Evolutionary conservation across 2,797 vertebrate genomes (phyloP).

Genomic region (Sebastes itinus): DNA sequence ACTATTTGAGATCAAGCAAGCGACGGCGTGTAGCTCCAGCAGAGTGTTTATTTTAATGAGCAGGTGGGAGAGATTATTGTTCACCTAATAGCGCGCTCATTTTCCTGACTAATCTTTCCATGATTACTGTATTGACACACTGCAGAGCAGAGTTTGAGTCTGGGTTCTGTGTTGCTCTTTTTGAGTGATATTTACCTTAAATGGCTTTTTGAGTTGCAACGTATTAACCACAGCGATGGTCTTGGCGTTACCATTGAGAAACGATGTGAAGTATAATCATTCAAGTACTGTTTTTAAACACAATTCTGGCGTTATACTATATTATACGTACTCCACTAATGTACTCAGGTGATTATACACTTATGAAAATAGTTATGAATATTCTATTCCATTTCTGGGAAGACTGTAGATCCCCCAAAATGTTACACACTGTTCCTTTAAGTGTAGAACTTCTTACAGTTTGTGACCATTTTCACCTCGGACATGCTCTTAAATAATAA

Average conservation of each 20-base stretch:
- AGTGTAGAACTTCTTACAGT: neutral
- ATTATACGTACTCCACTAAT: neutral
- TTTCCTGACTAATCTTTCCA: constrained; percentile 39
- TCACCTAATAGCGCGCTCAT: constrained; percentile 35
- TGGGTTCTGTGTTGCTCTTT: neutral
- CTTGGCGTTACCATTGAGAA: neutral
- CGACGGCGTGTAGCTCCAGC: neutral
- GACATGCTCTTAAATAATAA: neutral
- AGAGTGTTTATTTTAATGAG: constrained; percentile 48
- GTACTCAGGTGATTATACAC: too few species aligned
- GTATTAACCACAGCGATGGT: neutral
- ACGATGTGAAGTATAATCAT: neutral
- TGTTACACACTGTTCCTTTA: too few species aligned
- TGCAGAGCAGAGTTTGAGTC: constrained; percentile 8
- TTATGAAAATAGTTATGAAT: too few species aligned
- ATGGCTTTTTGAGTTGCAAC: neutral
- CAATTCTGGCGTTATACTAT: neutral
- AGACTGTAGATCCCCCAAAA: too few species aligned
- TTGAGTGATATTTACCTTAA: neutral
- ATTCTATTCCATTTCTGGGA: too few species aligned
- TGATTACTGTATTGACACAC: constrained; percentile 34
- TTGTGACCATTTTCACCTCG: neutral
- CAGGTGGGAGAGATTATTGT: constrained; percentile 55
- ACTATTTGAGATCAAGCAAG: constrained; percentile 37
- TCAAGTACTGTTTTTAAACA: too few species aligned